A percentile compares a stretch with the other conserved stretches of the same genome.
Evolutionary conservation across 2,113 vertebrate species (phyloP).

Genomic region (Tapirus terrestris): DNA sequence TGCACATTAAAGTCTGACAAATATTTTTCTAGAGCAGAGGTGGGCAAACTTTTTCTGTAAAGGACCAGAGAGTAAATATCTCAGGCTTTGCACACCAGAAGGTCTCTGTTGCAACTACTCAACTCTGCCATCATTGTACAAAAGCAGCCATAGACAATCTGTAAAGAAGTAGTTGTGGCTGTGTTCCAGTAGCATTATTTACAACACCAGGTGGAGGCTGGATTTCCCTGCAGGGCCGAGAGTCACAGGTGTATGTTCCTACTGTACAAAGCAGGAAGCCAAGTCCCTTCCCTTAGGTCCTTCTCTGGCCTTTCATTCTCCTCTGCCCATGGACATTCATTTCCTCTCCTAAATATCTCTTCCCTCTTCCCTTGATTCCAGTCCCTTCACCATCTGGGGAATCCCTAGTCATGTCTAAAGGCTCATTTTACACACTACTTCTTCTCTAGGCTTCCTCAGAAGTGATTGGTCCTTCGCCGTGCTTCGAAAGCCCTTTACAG

Average conservation of each 20-base stretch:
- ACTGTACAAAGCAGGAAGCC: background rate
- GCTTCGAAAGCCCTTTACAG: background rate
- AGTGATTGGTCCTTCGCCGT: background rate
- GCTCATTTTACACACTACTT: background rate
- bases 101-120: background rate
- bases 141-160: no score
- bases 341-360: background rate
- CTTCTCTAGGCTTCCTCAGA: background rate
- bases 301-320: background rate
- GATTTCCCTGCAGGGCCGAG: background rate
- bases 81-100: background rate
- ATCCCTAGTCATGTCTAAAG: background rate
- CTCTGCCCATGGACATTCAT: background rate
- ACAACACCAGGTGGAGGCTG: background rate
- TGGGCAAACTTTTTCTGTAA: background rate
- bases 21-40: background rate
- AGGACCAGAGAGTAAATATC: background rate
- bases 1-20: background rate
- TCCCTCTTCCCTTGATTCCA: background rate
- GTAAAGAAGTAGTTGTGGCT: fast-evolving
- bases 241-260: background rate
- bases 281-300: background rate
- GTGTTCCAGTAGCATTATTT: background rate
- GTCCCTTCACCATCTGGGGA: background rate
- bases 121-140: background rate